Percentiles rank a stretch among this genome's conserved stretches.
Conservation (phyloP, 1,140 invertebrate genomes). For the Hylyphantes graminicola region DNA sequence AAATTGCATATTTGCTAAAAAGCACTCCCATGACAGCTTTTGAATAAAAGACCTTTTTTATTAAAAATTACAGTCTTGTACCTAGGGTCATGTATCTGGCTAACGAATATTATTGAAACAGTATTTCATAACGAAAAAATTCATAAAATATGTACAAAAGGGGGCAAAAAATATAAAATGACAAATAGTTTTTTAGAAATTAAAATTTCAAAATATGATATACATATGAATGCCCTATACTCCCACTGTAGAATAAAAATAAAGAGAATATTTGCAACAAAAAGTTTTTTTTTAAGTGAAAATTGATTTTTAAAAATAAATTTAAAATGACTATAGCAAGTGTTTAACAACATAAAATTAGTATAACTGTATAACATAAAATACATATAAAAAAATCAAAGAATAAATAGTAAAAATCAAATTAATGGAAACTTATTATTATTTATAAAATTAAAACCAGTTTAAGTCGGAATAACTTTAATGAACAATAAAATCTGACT, state of each 20-base stretch:
- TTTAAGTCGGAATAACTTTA: not conserved
- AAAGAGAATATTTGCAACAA: conserved; percentile 1
- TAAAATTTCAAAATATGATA: too few relatives aligned
- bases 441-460: not conserved
- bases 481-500: not conserved
- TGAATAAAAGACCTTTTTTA: too few relatives aligned
- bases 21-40: too few relatives aligned
- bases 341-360: not conserved
- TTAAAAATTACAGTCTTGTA: too few relatives aligned
- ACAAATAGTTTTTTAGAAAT: too few relatives aligned
- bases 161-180: not conserved
- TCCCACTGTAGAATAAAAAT: too few relatives aligned
- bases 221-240: too few relatives aligned
- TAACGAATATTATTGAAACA: too few relatives aligned
- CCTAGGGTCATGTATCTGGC: too few relatives aligned
- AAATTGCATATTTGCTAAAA: too few relatives aligned
- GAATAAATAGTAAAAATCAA: not conserved
- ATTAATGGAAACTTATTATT: not conserved
- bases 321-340: not conserved
- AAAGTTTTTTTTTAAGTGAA: not conserved
- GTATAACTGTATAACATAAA: not conserved
- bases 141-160: not conserved
- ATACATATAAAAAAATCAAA: not conserved
- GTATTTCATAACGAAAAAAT: not conserved
- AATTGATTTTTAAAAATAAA: not conserved